Evolutionary conservation across 2,888 invertebrate genomes (phyloP).

Genomic region (Petrolisthes manimaculis): DNA sequence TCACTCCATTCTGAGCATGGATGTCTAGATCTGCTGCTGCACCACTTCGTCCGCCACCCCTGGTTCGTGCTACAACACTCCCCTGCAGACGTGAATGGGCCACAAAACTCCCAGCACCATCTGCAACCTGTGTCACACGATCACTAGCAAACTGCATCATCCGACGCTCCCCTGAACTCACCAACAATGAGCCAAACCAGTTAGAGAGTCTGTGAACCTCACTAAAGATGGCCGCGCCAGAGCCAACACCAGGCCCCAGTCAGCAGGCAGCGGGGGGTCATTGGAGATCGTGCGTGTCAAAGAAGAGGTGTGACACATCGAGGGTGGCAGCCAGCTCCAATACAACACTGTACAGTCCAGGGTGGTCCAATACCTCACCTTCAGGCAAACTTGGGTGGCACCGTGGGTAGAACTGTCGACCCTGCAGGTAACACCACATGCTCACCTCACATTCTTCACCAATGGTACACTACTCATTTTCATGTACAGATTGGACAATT

Average conservation of each 20-base stretch:
- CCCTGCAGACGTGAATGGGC: conserved; percentile 46
- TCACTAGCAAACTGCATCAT: conserved; percentile 56
- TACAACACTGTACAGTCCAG: conserved; percentile 82
- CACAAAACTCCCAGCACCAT: conserved; percentile 37
- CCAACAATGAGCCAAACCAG: conserved; percentile 63
- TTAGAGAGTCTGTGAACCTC: conserved; percentile 56
- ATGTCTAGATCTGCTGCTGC: conserved; percentile 28
- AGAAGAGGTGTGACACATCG: conserved; percentile 80
- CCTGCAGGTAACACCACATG: conserved; percentile 71
- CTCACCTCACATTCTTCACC: no score
- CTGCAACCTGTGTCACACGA: conserved; percentile 52
- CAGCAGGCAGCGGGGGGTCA: conserved; percentile 60
- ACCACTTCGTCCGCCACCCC: conserved; percentile 22
- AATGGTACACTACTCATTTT: no score
- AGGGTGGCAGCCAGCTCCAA: conserved; percentile 86
- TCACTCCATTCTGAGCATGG: conserved; percentile 43
- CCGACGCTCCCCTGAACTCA: conserved; percentile 48
- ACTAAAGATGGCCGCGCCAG: conserved; percentile 45
- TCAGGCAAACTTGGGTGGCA: conserved; percentile 89
- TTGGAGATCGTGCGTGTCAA: conserved; percentile 62
- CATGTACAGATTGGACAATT: no score
- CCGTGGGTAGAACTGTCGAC: conserved; percentile 86
- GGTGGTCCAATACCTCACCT: conserved; percentile 87
- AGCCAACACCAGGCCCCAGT: conserved; percentile 41
- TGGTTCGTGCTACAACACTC: conserved; percentile 49